Evolutionary conservation across 2,888 invertebrate genomes (phyloP), one percentile per base, ranked within the genome.

Genomic region (Protula sp.): DNA sequence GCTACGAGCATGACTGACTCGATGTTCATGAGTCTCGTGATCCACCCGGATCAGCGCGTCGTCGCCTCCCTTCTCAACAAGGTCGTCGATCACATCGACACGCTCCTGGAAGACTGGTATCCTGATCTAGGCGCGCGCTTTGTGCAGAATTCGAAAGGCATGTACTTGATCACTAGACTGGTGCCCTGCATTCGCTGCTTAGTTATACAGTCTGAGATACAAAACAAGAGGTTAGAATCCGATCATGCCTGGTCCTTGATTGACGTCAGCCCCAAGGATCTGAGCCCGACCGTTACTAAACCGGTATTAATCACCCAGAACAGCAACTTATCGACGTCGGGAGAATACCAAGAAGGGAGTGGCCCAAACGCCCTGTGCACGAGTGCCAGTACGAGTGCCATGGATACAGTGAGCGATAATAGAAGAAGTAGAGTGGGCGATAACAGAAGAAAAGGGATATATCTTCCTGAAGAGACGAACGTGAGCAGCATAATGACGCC

Each of bases 31-130:
- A 38, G 9, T 14, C n/a, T n/a, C n/a, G n/a, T n/a, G n/a, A 38
- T 38, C 38, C 9, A 19, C 9, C 38, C 38, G 9, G 19, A 29
- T 3, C 57, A 53, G 1, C 63, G 64, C 57, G 54, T 53, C 19
- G 59, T 55, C 2, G 65, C 67, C 14, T 52, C 64, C 14, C 45
- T 68, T 31, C 54, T 68, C 54, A 58, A 64, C 5, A 62, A 60
- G 30, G 51, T 92, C 2, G 92, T 97, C 0, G 97, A 97, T 79
- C 94, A 97, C 76, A 90, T 99, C 65, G 99, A 99, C 81, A 87
- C 94, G 56, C 83, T 99, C 54, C 83, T 99, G 0, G 98, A 99
- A 80, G 98, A 99, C 82, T 99, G 98, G 98, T 98, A 94, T 80
- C 97, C 95, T 0, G 92, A 67, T 0, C 83, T 95, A 57, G 97